Conservation (phyloP, 2,113 vertebrate species). For the Heloderma charlesbogerti region DNA sequence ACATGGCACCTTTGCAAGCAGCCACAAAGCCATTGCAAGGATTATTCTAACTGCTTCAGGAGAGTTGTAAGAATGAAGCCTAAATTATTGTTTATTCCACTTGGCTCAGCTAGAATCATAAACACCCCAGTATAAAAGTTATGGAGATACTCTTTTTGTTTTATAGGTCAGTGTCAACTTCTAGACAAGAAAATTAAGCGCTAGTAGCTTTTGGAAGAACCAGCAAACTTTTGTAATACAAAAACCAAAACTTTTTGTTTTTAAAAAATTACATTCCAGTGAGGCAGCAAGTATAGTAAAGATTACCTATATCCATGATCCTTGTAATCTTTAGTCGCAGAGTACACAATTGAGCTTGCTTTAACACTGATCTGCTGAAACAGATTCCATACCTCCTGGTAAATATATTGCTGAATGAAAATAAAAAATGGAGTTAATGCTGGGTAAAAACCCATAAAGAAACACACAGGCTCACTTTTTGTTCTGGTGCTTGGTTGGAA, state of each 20-base stretch:
- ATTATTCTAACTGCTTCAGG: neutral
- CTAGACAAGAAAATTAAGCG: neutral
- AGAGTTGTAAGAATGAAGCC: neutral
- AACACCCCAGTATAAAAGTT: neutral
- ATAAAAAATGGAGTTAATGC: neutral
- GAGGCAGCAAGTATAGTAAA: neutral
- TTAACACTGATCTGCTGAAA: slow-evolving; percentile 99
- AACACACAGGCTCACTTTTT: neutral
- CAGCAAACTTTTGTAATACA: neutral
- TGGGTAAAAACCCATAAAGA: neutral
- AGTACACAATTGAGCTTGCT: slow-evolving; percentile 96
- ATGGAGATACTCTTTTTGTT: no score
- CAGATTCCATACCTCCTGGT: slow-evolving; percentile 98
- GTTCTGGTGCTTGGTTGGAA: neutral
- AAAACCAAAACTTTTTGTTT: neutral
- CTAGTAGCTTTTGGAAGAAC: neutral
- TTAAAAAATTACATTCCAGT: fast-evolving
- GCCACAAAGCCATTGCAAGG: neutral
- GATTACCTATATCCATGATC: slow-evolving; percentile 95
- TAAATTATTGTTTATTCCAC: neutral
- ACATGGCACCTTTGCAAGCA: neutral
- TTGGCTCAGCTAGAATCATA: neutral
- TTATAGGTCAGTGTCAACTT: neutral
- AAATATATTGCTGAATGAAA: slow-evolving; percentile 92
- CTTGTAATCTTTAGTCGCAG: slow-evolving; percentile 92